These are phyloP conservation scores for Antheraea assamensis DNA, from an alignment of 2,888 invertebrate species.

Conservation along the genomic window DNA sequence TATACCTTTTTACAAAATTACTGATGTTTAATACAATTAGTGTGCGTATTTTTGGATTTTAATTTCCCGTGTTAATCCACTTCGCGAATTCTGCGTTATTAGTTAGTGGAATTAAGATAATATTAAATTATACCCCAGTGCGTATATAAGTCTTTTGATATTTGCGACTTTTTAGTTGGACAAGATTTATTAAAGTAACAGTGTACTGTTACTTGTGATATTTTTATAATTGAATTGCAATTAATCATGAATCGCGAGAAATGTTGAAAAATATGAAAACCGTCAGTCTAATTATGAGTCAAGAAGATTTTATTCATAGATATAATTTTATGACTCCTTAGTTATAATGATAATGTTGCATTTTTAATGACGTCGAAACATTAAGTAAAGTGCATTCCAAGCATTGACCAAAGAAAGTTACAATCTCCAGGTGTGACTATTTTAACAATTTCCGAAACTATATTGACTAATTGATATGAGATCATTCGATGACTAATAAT, in stretches of 20 bases:
- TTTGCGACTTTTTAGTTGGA: background rate
- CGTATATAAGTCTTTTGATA: background rate
- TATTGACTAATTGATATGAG: conserved; percentile 2
- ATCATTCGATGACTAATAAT: background rate
- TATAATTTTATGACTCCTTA: background rate
- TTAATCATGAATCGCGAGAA: too few relatives aligned
- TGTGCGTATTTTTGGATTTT: background rate
- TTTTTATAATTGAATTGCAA: background rate
- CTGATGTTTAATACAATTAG: background rate
- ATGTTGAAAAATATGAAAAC: background rate
- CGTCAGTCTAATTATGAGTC: background rate
- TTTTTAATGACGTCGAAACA: background rate
- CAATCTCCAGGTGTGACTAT: conserved; percentile 11
- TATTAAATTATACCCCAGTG: background rate
- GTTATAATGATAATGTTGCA: background rate
- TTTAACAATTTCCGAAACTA: background rate
- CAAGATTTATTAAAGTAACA: background rate
- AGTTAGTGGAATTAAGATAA: background rate
- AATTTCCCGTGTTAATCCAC: background rate
- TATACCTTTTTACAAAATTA: background rate
- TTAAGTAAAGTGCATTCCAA: background rate
- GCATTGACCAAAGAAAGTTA: background rate
- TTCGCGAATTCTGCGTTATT: background rate
- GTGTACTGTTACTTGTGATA: background rate
- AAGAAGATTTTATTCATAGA: background rate